Base-by-base conservation (phyloP, 2,113 vertebrate species). In the Laticauda colubrina region DNA sequence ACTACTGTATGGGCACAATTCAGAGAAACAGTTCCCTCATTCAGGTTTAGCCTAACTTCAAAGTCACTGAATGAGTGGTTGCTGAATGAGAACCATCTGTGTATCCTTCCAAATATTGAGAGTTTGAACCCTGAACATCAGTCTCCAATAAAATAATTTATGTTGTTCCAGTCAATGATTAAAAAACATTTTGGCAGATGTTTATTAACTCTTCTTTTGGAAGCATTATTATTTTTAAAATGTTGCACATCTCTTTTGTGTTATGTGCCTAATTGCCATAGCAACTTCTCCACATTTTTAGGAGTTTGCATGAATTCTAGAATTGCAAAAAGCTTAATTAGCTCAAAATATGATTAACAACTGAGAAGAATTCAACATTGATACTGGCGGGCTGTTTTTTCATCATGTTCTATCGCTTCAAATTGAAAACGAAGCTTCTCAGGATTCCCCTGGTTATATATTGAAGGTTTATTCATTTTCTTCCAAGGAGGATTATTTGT, bases 251-350 rank as follows among this genome's bases (percentile, higher is more conserved):
- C 53, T 56, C 24, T n/a, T 55, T 93, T 61, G 75, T 53, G 39
- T 90, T 55, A 75, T 90, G 21, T 90, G 81, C 89, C 8, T 34
- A 86, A 45, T 69, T 45, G 24, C 87, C 69, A 93, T 89, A 91
- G 90, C 55, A 95, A 85, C 54, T 93, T 92, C 45, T 69, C 64
- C 43, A 90, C 92, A 90, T 59, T 89, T 48, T 93, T 54, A 85
- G 39, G 2, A 54, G 0, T 0, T 90, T 69, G 10, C 51, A 89
- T 61, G 34, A 5, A 92, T 53, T 54, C 59, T 0, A 54, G 39
- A 11, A 20, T 85, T 94, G 15, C 43, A 86, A 69, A 51, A 43
- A 94, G n/a, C 43, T 39, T 75, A 87, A 64, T 93, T 89, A 15
- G 24, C n/a, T 3, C 81, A 89, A 93, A 81, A 64, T 0, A 55